Base-by-base conservation (phyloP, 2,888 invertebrate species). In the Rhaphigaster nebulosa region DNA sequence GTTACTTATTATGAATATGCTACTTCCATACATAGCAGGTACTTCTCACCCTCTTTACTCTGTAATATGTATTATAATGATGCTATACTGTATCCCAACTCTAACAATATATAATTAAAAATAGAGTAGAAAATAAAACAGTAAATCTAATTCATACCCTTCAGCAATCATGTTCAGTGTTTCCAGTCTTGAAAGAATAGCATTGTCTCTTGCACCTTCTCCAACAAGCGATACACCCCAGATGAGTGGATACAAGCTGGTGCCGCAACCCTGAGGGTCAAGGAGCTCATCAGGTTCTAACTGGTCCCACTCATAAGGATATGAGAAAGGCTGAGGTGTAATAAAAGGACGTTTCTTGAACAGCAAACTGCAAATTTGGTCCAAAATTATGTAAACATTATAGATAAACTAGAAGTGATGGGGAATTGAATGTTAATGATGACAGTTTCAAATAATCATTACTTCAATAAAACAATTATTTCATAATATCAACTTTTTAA, bases 181-280 rank as follows among this genome's bases (percentile, higher is more conserved):
- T 1, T 93, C 92, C 84, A 95, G 93, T 92, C 95, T 95, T 4
- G 93, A 92, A 0, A 93, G 92, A 90, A 95, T 92, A 5, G 93
- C 93, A 87, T 93, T 91, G 88, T 94, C 93, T 38, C 92, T 92
- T 60, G 93, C 92, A 26, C 93, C 93, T 34, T 93, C 93, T 76
- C 93, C 93, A 60, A 93, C 93, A 12, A 96, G 93, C 87, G 94
- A 94, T 23, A 95, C 93, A 4, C 95, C 95, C 92, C 93, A 93
- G 92, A 95, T 95, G 92, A 96, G 93, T 0, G 94, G 94, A 92
- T 93, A 90, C 92, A 93, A 41, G 50, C 90, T 87, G 1, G 91
- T 90, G 34, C 65, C n/a, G 20, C 84, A n/a, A 13, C 70, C 76
- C 54, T 88, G 52, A 12, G 70, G 56, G n/a, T 91, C 87, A 8